phyloP scores from a whole-genome alignment of 2,888 invertebrate genomes.

The Drosophila quinaria region DNA sequence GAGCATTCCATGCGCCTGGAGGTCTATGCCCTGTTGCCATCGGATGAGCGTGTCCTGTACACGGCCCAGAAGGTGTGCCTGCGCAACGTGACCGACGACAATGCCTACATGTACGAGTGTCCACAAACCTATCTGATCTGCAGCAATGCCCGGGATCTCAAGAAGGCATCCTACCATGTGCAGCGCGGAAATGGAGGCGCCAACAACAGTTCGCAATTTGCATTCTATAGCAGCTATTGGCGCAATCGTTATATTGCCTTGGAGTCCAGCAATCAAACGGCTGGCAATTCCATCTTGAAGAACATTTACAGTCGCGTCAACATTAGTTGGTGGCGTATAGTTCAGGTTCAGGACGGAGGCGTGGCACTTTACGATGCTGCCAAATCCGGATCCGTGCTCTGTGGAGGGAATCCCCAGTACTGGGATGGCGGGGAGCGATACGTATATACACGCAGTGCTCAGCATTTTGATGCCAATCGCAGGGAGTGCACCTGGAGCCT shows the following conservation, averaged over 20 bases:
- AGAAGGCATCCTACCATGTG: slow-evolving; percentile 65
- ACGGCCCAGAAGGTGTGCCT: slow-evolving; percentile 69
- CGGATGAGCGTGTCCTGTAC: slow-evolving; percentile 59
- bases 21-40: slow-evolving; percentile 52
- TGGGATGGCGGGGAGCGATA: slow-evolving; percentile 69
- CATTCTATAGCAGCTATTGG: slow-evolving; percentile 72
- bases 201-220: slow-evolving; percentile 51
- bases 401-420: slow-evolving; percentile 64
- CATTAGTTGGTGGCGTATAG: slow-evolving; percentile 62
- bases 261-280: slow-evolving; percentile 37
- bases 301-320: slow-evolving; percentile 67
- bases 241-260: slow-evolving; percentile 63
- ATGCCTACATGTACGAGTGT: slow-evolving; percentile 73
- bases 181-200: slow-evolving; percentile 43
- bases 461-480: slow-evolving; percentile 44
- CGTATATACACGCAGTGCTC: slow-evolving; percentile 66
- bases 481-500: slow-evolving; percentile 72
- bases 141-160: slow-evolving; percentile 60
- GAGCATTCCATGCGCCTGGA: slow-evolving; percentile 19
- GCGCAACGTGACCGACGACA: slow-evolving; percentile 58
- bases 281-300: slow-evolving; percentile 53
- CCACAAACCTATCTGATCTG: slow-evolving; percentile 75
- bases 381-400: slow-evolving; percentile 51
- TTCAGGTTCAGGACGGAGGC: slow-evolving; percentile 44
- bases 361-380: slow-evolving; percentile 61